These are phyloP conservation scores for Catharus fuscescens DNA, from an alignment of 2,113 vertebrate genomes.

Conservation along the genomic window DNA sequence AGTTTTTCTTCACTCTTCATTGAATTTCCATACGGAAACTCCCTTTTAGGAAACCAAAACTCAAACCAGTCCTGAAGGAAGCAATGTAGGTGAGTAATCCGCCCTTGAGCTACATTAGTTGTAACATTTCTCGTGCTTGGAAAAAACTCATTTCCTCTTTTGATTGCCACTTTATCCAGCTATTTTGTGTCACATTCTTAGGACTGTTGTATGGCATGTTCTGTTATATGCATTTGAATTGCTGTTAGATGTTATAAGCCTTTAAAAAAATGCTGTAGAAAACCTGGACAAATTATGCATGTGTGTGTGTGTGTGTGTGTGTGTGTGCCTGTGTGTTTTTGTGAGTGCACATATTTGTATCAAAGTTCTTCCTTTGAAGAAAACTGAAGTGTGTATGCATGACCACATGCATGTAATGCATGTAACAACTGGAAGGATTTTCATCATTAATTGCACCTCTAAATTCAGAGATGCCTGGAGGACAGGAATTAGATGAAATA, in stretches of 20 bases:
- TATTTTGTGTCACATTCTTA: conserved; percentile 59
- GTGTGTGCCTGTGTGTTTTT: background rate
- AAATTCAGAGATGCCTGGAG: conserved; percentile 54
- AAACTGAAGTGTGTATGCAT: background rate
- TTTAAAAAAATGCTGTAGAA: background rate
- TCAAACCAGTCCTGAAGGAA: conserved; percentile 72
- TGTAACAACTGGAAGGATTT: conserved; percentile 59
- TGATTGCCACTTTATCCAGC: conserved; percentile 70
- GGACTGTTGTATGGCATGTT: background rate
- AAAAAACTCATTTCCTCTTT: conserved; percentile 74
- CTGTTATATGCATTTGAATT: background rate
- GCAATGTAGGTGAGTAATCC: conserved; percentile 71
- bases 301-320: background rate
- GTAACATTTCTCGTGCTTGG: conserved; percentile 69
- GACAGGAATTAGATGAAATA: conserved; percentile 47
- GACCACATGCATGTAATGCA: conserved; percentile 43
- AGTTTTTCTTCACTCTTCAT: background rate
- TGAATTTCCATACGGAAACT: conserved; percentile 70
- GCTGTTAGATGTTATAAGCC: background rate
- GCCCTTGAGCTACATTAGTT: conserved; percentile 69
- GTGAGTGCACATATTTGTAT: background rate
- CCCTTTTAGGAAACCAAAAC: conserved; percentile 63
- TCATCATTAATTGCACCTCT: conserved; percentile 53
- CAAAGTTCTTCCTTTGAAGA: conserved; percentile 40
- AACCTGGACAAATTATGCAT: background rate